Conservation (phyloP, 2,797 vertebrate genomes). For the Hydrocynus forskahlii region DNA sequence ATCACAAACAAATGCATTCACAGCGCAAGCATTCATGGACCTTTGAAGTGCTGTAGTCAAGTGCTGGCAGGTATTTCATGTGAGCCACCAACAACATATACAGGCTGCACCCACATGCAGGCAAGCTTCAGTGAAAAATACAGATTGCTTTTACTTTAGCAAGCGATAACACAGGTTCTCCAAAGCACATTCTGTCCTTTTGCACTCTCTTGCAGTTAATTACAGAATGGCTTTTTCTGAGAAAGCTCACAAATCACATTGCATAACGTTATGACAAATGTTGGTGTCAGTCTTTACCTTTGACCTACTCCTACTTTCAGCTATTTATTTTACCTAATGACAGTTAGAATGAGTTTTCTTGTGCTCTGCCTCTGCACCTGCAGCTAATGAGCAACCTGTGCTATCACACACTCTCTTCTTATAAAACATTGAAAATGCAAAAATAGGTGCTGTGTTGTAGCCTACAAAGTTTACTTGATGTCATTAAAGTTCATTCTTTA, state of each 20-base stretch:
- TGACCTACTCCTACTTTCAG: background rate
- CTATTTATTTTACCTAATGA: background rate
- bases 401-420: no score
- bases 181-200: background rate
- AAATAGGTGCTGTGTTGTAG: no score
- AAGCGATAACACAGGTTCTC: slow-evolving; percentile 32
- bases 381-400: background rate
- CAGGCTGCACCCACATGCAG: background rate
- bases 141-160: background rate
- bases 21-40: background rate
- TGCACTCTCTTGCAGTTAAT: background rate
- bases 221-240: background rate
- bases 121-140: background rate
- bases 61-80: slow-evolving; percentile 1
- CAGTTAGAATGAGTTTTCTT: background rate
- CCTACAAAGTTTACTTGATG: no score
- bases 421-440: no score
- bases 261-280: background rate
- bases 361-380: background rate
- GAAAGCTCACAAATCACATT: background rate
- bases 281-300: background rate
- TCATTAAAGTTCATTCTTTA: no score
- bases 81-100: background rate
- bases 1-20: background rate
- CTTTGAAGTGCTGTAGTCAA: background rate